phyloP scores from a whole-genome alignment of 1,140 invertebrate genomes.

The Scaptomyza montana region DNA sequence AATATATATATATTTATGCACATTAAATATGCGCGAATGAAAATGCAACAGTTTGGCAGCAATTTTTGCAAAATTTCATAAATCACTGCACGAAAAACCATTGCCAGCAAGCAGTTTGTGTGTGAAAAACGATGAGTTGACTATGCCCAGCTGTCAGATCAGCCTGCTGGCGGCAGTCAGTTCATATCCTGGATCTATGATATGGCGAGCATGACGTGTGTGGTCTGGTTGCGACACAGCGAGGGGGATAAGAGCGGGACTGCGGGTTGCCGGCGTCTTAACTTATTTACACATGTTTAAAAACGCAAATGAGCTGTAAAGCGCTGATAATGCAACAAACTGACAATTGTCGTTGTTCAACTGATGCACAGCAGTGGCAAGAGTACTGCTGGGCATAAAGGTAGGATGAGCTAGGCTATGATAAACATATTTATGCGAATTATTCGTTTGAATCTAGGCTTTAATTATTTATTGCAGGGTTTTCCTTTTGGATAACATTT shows the following conservation, averaged over 20 bases:
- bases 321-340: slow-evolving; percentile 74
- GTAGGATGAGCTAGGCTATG: too few relatives aligned
- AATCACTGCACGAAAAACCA: slow-evolving; percentile 47
- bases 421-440: too few relatives aligned
- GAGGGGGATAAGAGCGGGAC: neutral
- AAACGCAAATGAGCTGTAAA: slow-evolving; percentile 79
- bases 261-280: slow-evolving; percentile 28
- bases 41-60: slow-evolving; percentile 49
- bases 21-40: slow-evolving; percentile 70
- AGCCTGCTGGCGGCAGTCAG: slow-evolving; percentile 22
- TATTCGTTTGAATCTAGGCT: too few relatives aligned
- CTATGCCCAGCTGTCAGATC: slow-evolving; percentile 29
- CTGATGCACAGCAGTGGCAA: slow-evolving; percentile 1
- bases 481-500: too few relatives aligned
- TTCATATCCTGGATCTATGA: slow-evolving; percentile 23
- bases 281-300: slow-evolving; percentile 78
- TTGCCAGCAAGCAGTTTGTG: slow-evolving; percentile 25
- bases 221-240: slow-evolving; percentile 3
- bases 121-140: slow-evolving; percentile 49
- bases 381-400: too few relatives aligned
- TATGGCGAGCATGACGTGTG: slow-evolving; percentile 32
- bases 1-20: slow-evolving; percentile 44
- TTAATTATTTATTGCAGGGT: too few relatives aligned
- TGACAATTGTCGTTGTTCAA: slow-evolving; percentile 65
- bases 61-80: slow-evolving; percentile 70